These are phyloP conservation scores for Pelosia muscerda DNA, from an alignment of 2,888 invertebrate species.

Conservation along the genomic window DNA sequence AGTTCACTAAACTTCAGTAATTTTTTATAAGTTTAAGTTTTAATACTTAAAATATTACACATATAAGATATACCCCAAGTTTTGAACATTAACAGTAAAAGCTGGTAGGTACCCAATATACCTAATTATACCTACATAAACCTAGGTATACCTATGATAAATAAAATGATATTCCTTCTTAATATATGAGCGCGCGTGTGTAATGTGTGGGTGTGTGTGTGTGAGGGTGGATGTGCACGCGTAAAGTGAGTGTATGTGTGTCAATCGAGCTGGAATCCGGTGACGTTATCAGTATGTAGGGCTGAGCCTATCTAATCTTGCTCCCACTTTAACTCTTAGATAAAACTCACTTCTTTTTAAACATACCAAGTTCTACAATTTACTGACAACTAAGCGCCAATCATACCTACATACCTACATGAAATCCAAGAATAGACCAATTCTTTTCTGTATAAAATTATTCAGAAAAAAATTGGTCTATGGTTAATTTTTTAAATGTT, in stretches of 20 bases:
- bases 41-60: neutral
- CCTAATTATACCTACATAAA: neutral
- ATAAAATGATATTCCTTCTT: slow-evolving; percentile 16
- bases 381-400: slow-evolving; percentile 22
- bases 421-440: neutral
- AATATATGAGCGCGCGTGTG: neutral
- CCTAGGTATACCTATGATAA: neutral
- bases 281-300: slow-evolving; percentile 75
- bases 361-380: slow-evolving; percentile 59
- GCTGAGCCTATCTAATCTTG: slow-evolving; percentile 81
- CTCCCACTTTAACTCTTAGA: slow-evolving; percentile 71
- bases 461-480: no score
- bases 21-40: neutral
- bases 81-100: neutral
- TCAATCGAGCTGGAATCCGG: slow-evolving; percentile 71
- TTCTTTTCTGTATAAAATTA: no score
- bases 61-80: neutral
- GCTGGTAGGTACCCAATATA: slow-evolving; percentile 9
- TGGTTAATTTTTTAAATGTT: neutral
- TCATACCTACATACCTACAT: no score
- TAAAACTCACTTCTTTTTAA: slow-evolving; percentile 67
- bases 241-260: slow-evolving; percentile 60
- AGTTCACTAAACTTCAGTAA: neutral
- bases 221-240: slow-evolving; percentile 59
- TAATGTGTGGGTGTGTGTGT: slow-evolving; percentile 43